Conservation (phyloP, 1,140 invertebrate genomes). For the Papilio machaon region DNA sequence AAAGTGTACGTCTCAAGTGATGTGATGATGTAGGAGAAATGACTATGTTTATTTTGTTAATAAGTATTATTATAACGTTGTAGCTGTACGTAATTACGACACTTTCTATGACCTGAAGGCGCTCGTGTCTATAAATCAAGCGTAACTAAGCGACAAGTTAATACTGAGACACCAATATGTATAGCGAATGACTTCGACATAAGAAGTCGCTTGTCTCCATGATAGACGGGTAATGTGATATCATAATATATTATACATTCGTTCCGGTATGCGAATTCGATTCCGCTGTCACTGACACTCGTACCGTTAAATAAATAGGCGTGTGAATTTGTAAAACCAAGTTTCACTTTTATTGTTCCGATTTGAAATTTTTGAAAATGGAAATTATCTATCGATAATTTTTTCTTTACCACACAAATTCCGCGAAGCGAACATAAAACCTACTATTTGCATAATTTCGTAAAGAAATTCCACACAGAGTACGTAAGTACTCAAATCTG, state of each 20-base stretch:
- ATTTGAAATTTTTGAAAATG: neutral
- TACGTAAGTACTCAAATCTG: too few species aligned
- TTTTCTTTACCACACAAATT: too few species aligned
- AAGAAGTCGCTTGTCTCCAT: conserved; percentile 24
- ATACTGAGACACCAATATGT: conserved; percentile 17
- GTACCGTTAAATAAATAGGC: conserved; percentile 18
- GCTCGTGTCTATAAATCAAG: conserved; percentile 25
- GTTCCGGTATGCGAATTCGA: conserved; percentile 18
- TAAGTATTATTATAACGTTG: neutral
- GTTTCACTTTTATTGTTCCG: neutral
- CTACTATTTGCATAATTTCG: too few species aligned
- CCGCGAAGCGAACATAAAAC: too few species aligned
- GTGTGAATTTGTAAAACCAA: conserved; percentile 22
- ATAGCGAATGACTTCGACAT: conserved; percentile 3
- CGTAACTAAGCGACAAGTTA: conserved; percentile 12
- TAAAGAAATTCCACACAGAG: too few species aligned
- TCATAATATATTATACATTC: conserved; percentile 28
- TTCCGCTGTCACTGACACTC: conserved; percentile 21
- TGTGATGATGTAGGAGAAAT: neutral
- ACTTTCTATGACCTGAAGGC: conserved; percentile 17
- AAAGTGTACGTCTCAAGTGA: neutral
- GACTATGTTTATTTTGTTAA: conserved; percentile 17
- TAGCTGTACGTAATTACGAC: neutral
- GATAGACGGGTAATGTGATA: conserved; percentile 33
- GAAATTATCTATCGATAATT: neutral